Evolutionary conservation across 2,888 invertebrate species (phyloP), one percentile per base, ranked within the genome.

Genomic region (Lampropteryx suffumata): DNA sequence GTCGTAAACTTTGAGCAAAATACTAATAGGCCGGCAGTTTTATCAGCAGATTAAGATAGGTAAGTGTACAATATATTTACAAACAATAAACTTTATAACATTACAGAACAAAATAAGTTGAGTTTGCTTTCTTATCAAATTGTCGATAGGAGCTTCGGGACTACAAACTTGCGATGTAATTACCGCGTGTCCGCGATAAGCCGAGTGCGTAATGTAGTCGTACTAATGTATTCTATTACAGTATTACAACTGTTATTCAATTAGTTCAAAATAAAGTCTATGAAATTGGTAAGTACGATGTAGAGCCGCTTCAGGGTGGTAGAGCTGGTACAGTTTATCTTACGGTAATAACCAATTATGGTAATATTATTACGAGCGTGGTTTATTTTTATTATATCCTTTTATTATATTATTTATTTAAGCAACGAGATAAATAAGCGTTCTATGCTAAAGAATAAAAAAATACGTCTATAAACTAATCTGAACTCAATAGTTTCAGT

Each of bases 161-260:
- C 55, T 37, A 49, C 51, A 55, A 49, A 51, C 43, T 49, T 24
- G 30, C 10, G 37, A 50, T 46, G 37, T 49, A 55, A 52, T 45
- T 57, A 49, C 28, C 29, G 8, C 26, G n/a, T 21, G 41, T 33
- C 28, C 4, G 26, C 21, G 57, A 57, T 55, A 51, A 49, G 35
- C 42, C 29, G n/a, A n/a, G 8, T 43, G 43, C 27, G 13, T 55
- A 40, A 47, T 33, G 32, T 44, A 28, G 33, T 28, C 27, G 21
- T 50, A 13, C 30, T 37, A 33, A 35, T 43, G 17, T 28, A 36
- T 11, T 6, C 27, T 13, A 37, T 37, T 12, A 8, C 36, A 27
- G 13, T 40, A 40, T 13, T 42, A 42, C 36, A 36, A 26, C 27
- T 21, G 30, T 12, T 30, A 30, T 26, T 42, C 10, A 21, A 32